Evolutionary conservation across 2,888 invertebrate species (phyloP), one percentile per base, ranked within the genome.

Genomic region (Ophioninae sp.): DNA sequence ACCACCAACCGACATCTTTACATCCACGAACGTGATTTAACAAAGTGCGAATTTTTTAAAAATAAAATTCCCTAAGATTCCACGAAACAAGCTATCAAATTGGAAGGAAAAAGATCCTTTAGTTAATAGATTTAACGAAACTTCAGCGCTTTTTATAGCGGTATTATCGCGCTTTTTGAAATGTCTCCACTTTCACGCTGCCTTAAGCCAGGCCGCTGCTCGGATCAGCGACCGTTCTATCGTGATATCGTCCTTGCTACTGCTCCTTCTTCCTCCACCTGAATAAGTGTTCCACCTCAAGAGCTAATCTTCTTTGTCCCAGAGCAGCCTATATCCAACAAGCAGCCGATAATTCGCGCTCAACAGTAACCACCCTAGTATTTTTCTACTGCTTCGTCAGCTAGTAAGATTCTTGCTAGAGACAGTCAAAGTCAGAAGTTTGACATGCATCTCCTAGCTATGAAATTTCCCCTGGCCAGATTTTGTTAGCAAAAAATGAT

Each of bases 51-150:
- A 72, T 56, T n/a, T 39, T 61, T 65, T 37, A 20, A 23, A 51
- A 39, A 20, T 39, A 51, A 39, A 82, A 83, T 76, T 79, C 72
- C 58, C 61, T 17, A 56, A 61, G 76, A 72, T 44, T 79, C 41
- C 73, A 79, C 68, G 23, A 59, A 51, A 73, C 75, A 22, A 75
- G 72, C 67, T 75, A 65, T 79, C 74, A 20, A 73, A 73, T 23
- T 73, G 17, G 44, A 73, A 59, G 9, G 39, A 61, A 17, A 22
- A 13, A n/a, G 17, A 3, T 41, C 8, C 2, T 37, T 37, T n/a
- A 17, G 10, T 17, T 56, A 2, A 71, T 71, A 13, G 61, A 41
- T 73, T 44, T 5, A 59, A 30, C 58, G 2, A 39, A 58, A 10
- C 10, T 30, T 39, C 6, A 3, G 58, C n/a, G 23, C 9, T 69